phyloP scores from a whole-genome alignment of 1,140 invertebrate genomes.

The Vanessa tameamea region DNA sequence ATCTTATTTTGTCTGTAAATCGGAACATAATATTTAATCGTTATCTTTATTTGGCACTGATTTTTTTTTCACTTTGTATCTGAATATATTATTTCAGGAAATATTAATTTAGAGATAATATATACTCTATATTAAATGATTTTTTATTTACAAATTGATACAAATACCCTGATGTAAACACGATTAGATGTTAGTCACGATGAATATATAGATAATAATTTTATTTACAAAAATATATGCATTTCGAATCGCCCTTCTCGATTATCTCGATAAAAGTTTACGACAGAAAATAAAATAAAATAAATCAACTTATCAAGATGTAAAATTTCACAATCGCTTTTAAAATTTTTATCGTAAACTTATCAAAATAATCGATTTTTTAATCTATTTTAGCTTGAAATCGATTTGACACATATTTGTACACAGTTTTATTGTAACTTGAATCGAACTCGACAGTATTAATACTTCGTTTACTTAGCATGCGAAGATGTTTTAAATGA shows the following conservation, averaged over 20 bases:
- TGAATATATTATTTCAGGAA: constrained; percentile 8
- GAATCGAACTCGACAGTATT: neutral
- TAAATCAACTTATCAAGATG: neutral
- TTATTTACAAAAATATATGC: constrained; percentile 53
- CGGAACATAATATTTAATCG: neutral
- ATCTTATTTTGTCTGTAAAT: neutral
- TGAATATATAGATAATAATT: constrained; percentile 35
- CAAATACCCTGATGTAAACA: constrained; percentile 36
- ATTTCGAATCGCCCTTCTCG: constrained; percentile 38
- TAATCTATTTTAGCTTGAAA: constrained; percentile 12
- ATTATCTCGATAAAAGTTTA: constrained; percentile 18
- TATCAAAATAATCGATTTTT: constrained; percentile 30
- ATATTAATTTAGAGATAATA: constrained; percentile 8
- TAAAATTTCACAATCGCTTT: neutral
- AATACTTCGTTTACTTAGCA: no score
- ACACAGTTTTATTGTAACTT: constrained; percentile 7
- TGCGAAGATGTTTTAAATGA: no score
- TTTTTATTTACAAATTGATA: constrained; percentile 32
- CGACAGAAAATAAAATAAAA: neutral
- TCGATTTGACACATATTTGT: constrained; percentile 37
- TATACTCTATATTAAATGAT: constrained; percentile 12
- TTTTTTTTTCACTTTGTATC: constrained; percentile 6
- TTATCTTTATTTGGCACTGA: constrained; percentile 31
- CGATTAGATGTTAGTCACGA: constrained; percentile 21
- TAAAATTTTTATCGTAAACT: neutral